A percentile compares a stretch with the other conserved stretches of the same genome.
Conservation (phyloP, 2,113 vertebrate genomes). For the Oryzias woworae region DNA sequence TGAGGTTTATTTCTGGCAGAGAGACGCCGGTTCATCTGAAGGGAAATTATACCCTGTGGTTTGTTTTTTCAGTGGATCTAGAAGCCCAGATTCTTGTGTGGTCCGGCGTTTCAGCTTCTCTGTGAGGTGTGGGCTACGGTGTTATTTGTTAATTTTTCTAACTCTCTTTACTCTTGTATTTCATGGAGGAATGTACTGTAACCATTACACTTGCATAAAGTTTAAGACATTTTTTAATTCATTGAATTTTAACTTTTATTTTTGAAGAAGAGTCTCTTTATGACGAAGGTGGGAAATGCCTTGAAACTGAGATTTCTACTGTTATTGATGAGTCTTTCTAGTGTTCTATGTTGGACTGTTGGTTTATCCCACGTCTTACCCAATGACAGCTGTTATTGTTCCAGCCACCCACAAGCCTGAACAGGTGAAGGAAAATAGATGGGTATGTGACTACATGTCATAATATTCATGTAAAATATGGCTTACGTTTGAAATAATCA, state of each 20-base stretch:
- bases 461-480: background rate
- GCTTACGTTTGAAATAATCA: background rate
- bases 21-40: conserved; percentile 59
- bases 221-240: background rate
- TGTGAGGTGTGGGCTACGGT: conserved; percentile 55
- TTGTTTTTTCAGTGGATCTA: conserved; percentile 69
- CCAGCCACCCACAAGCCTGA: too few species aligned
- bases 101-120: conserved; percentile 54
- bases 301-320: conserved; percentile 11
- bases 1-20: conserved; percentile 48
- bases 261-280: conserved; percentile 21
- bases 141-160: conserved; percentile 62
- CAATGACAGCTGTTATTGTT: too few species aligned
- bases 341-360: too few species aligned
- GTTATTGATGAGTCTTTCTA: conserved; percentile 23
- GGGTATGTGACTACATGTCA: background rate
- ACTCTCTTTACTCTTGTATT: conserved; percentile 42
- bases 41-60: conserved; percentile 67
- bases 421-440: background rate
- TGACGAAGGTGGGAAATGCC: background rate
- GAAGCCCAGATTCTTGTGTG: conserved; percentile 67
- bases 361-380: too few species aligned
- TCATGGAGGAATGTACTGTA: conserved; percentile 22
- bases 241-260: background rate
- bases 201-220: conserved; percentile 15